Evolutionary conservation across 2,797 vertebrate species (phyloP), one percentile per base, ranked within the genome.

Genomic region (Siniperca scherzeri): DNA sequence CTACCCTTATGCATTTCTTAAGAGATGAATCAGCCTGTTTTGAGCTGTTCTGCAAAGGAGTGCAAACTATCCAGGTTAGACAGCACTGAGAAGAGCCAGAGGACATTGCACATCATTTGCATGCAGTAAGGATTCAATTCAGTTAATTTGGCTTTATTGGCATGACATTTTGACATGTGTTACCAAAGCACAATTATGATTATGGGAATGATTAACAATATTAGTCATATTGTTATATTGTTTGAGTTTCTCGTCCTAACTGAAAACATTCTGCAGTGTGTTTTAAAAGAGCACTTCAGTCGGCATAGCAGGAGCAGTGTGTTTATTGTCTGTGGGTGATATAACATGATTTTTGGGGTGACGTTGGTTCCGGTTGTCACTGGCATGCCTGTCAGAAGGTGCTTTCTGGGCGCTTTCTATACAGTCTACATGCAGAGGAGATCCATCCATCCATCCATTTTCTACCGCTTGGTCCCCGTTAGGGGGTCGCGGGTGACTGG

Each of bases 81-180:
- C 84, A 89, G 62, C 65, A 64, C 60, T 9, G 73, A 77, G 76
- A 82, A 36, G 81, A 91, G 87, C 87, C 84, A 93, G 87, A 92
- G 92, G 92, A 92, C 90, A 85, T 82, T 75, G 87, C 77, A 86
- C 82, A 86, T 92, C 70, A 86, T 92, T 93, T 92, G 85, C 89
- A 93, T 91, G 91, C 87, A 80, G 81, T 78, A 27, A 50, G 62
- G 62, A 83, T 87, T 81, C 83, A 78, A 70, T 81, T 36, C 5
- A 36, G 6, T 36, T 36, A 4, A 36, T 5, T 36, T 5, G 36
- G 36, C 4, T 36, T 36, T 5, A 36, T 36, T 36, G 36, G 36
- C 36, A 36, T 36, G 36, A 36, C 36, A 36, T 36, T 36, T 36
- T 7, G 36, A 36, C 36, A 7, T 36, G 36, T 36, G 36, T 36